Base-by-base conservation (phyloP, 1,140 invertebrate genomes). In the Ceratina calcarata region DNA sequence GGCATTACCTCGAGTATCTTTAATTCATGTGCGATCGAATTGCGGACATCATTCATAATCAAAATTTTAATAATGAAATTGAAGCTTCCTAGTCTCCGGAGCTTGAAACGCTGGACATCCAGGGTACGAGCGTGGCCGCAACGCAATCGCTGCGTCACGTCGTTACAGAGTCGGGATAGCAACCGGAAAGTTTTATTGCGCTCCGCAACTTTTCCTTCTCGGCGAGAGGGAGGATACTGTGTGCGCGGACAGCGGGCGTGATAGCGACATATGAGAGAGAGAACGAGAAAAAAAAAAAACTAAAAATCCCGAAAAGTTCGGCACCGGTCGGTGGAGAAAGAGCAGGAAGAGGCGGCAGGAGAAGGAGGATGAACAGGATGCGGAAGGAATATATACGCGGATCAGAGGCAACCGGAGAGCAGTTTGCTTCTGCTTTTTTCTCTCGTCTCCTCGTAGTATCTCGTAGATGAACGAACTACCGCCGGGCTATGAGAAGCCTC, bases 401-500 rank as follows among this genome's bases (percentile, higher is more conserved):
- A 78, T 64, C 62, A 27, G 53, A 78, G 32, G 32, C 55, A n/a
- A 58, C 72, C 60, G 78, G 78, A 78, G 77, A 80, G 72, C 78
- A 71, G 72, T 73, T 61, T 55, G 71, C 70, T 85, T 78, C 74
- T 70, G 66, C 84, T 87, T 83, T 87, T 88, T 85, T 82, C 88
- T 88, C 84, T 86, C 83, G 83, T 87, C 77, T 86, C 85, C 71
- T 86, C 76, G 73, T 86, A 85, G 84, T 86, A 37, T 37, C 83
- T 89, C 84, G 85, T 89, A 88, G 83, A 81, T 87, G 86, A 81
- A 83, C 87, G 81, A 87, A 86, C 83, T 81, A 68, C 71, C 80
- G 87, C 81, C 51, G 57, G 86, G 86, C 88, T 90, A 92, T 89
- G 89, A 91, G 90, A 91, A 90, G 81, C 80, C 80, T 82, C 82